phyloP scores from a whole-genome alignment of 2,797 vertebrate genomes.

The Gadopsis marmoratus region DNA sequence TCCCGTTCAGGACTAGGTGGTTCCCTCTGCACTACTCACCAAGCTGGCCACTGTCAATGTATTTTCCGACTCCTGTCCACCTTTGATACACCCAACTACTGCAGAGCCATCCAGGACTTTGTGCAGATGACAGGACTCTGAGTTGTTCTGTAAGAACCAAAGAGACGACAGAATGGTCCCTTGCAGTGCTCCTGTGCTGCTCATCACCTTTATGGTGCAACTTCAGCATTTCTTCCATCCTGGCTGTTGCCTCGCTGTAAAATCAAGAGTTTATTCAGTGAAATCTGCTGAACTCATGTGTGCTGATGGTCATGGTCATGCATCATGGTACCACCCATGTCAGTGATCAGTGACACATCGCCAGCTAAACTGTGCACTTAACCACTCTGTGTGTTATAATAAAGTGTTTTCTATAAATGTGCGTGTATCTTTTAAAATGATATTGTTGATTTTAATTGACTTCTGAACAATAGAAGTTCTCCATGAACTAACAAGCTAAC shows the following conservation, averaged over 20 bases:
- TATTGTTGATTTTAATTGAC: not conserved
- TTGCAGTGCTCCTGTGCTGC: no score
- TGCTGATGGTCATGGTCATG: not conserved
- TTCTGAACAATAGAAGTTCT: conserved; percentile 10
- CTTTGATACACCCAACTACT: not conserved
- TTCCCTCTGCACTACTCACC: not conserved
- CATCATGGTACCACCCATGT: not conserved
- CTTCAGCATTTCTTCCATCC: no score
- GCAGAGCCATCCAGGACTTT: not conserved
- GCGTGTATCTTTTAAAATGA: not conserved
- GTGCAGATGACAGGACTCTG: not conserved
- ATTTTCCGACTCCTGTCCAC: not conserved
- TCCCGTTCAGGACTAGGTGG: not conserved
- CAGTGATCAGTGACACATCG: conserved; percentile 14
- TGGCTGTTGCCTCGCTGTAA: no score
- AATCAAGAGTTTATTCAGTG: not conserved
- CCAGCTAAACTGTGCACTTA: not conserved
- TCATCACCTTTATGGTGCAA: no score
- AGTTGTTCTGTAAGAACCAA: no score
- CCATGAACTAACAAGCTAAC: not conserved
- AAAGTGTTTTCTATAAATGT: not conserved
- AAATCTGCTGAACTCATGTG: not conserved
- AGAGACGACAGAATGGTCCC: no score
- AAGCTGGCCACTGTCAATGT: not conserved
- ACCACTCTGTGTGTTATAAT: not conserved